Conservation (phyloP, 2,888 invertebrate genomes). For the Hemicrepidius hirtus region DNA sequence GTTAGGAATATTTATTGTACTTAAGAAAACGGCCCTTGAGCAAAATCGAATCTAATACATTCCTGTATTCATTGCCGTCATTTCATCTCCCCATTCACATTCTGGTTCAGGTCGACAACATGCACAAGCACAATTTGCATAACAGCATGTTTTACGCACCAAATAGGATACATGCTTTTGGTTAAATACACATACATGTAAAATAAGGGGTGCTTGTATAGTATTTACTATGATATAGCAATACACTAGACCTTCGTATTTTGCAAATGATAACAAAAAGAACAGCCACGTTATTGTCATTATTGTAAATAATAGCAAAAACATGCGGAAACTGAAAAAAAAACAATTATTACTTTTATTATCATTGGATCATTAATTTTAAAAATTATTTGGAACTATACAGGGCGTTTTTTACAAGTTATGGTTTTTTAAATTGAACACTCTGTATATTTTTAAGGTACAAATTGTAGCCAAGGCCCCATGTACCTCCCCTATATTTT, state of each 20-base stretch:
- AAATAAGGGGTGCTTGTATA: slow-evolving; percentile 82
- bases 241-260: slow-evolving; percentile 83
- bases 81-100: slow-evolving; percentile 91
- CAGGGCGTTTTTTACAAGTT: no score
- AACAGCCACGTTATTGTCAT: slow-evolving; percentile 88
- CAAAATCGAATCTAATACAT: slow-evolving; percentile 65
- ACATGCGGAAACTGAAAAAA: slow-evolving; percentile 85
- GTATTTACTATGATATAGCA: slow-evolving; percentile 85
- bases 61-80: slow-evolving; percentile 89
- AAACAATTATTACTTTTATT: slow-evolving; percentile 45
- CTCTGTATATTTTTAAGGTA: no score
- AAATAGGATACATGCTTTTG: slow-evolving; percentile 88
- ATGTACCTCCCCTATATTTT: no score
- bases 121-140: slow-evolving; percentile 74
- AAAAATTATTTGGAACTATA: no score
- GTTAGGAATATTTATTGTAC: no score
- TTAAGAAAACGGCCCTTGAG: no score
- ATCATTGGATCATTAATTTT: no score
- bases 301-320: slow-evolving; percentile 82
- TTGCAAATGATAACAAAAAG: slow-evolving; percentile 83
- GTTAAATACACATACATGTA: slow-evolving; percentile 85
- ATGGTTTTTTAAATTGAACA: no score
- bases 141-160: slow-evolving; percentile 86
- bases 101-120: slow-evolving; percentile 79
- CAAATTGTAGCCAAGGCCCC: no score